These are phyloP conservation scores for Phaetusa simplex DNA, from an alignment of 2,113 vertebrate species.

Conservation along the genomic window DNA sequence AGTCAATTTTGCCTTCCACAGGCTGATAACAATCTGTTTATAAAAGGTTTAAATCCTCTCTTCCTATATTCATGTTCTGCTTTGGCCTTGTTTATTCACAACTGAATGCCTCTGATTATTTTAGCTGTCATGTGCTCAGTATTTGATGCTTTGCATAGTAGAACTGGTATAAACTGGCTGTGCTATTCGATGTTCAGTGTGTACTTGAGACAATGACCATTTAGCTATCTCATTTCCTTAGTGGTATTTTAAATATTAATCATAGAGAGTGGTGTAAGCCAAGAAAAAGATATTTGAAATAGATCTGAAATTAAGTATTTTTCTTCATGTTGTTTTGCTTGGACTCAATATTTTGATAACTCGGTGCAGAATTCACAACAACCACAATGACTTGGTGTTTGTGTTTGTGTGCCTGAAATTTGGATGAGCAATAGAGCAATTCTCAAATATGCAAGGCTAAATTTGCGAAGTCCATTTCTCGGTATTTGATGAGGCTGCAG, in stretches of 20 bases:
- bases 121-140: background rate
- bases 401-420: background rate
- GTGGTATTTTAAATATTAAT: slow-evolving; percentile 11
- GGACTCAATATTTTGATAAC: background rate
- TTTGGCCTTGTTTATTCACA: slow-evolving; percentile 27
- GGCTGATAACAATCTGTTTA: slow-evolving; percentile 6
- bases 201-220: background rate
- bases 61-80: slow-evolving; percentile 7
- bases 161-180: slow-evolving; percentile 21
- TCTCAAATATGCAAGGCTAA: background rate
- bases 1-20: background rate
- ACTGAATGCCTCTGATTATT: slow-evolving; percentile 15
- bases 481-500: background rate
- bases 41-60: background rate
- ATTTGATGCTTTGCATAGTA: background rate
- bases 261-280: background rate
- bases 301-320: background rate
- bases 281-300: slow-evolving; percentile 1
- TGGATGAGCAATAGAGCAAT: background rate
- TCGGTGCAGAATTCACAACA: background rate
- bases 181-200: background rate
- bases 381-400: background rate
- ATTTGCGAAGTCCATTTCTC: background rate
- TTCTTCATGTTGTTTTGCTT: background rate
- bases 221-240: slow-evolving; percentile 27